phyloP scores from a whole-genome alignment of 2,797 vertebrate species.

The Sparidentex hasta region DNA sequence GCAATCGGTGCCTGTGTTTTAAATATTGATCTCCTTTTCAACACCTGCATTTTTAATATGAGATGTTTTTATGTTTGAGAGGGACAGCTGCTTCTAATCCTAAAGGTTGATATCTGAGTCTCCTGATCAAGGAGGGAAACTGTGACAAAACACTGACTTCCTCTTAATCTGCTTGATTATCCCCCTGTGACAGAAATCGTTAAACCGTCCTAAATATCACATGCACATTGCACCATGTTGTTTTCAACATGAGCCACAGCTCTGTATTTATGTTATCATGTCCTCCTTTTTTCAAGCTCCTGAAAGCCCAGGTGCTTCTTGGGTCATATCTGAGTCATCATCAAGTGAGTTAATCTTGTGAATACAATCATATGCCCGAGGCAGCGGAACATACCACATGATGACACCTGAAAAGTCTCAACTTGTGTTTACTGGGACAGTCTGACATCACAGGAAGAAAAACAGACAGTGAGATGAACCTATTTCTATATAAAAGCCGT shows the following conservation, averaged over 20 bases:
- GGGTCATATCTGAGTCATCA: conserved; percentile 33
- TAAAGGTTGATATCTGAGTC: background rate
- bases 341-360: background rate
- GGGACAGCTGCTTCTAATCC: background rate
- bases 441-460: conserved; percentile 20
- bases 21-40: background rate
- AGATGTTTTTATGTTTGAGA: background rate
- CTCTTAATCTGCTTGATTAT: background rate
- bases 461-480: background rate
- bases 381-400: conserved; percentile 21
- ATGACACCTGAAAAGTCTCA: conserved; percentile 24
- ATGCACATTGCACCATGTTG: background rate
- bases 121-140: background rate
- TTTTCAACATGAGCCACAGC: conserved; percentile 1
- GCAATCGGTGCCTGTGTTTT: background rate
- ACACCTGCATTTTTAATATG: background rate
- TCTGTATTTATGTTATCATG: rapidly evolving
- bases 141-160: background rate
- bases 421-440: conserved; percentile 42
- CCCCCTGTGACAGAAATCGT: background rate
- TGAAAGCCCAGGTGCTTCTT: background rate
- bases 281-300: background rate
- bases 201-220: background rate
- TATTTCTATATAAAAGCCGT: too few species aligned
- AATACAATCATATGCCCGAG: conserved; percentile 22